Conservation (phyloP, 2,113 vertebrate genomes). For the Cyphomyrus discorhynchus region DNA sequence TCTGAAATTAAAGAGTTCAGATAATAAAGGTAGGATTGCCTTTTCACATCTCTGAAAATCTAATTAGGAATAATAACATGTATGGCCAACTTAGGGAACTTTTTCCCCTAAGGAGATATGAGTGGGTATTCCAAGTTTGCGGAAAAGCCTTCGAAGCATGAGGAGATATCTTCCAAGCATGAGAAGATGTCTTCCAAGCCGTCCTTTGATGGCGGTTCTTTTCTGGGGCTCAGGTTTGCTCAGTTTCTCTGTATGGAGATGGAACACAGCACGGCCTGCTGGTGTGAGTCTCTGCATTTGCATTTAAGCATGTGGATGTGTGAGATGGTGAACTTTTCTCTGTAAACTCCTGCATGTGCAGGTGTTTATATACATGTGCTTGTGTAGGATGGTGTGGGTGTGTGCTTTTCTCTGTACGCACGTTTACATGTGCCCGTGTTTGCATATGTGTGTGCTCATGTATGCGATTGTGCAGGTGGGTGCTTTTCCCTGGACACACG, state of each 20-base stretch:
- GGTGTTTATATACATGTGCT: not conserved
- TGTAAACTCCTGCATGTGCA: not conserved
- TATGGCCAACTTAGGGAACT: not conserved
- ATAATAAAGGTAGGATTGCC: not conserved
- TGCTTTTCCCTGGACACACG: not conserved
- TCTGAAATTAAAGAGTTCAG: not conserved
- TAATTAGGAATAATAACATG: not conserved
- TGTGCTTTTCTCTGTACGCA: not conserved
- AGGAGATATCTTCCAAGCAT: not conserved
- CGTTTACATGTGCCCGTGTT: not conserved
- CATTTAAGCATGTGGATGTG: not conserved
- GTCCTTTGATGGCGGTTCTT: not conserved
- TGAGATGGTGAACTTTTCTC: not conserved
- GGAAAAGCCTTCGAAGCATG: not conserved
- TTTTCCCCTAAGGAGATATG: not conserved
- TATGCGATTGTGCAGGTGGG: not conserved
- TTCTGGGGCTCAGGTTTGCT: not conserved
- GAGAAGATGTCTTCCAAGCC: not conserved
- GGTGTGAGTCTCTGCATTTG: not conserved
- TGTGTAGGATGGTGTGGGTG: not conserved
- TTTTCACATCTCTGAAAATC: not conserved
- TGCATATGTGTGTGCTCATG: not conserved
- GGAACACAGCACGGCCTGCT: not conserved
- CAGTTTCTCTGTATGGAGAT: not conserved
- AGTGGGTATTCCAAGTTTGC: not conserved